Conservation (phyloP, 2,888 invertebrate species). For the Eledone cirrhosa region DNA sequence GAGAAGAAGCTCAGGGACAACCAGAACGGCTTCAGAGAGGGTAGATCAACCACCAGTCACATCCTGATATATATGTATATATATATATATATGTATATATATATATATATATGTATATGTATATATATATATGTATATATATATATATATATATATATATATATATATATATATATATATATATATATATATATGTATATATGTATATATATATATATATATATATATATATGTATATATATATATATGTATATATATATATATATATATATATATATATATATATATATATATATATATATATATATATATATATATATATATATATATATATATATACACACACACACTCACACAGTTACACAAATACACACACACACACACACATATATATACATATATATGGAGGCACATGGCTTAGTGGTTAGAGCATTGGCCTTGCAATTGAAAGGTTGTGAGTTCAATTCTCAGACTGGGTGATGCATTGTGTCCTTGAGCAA, state of each 20-base stretch:
- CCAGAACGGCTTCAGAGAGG: no score
- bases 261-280: neutral
- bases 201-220: neutral
- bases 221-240: neutral
- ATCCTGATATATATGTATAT: neutral
- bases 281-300: slow-evolving; percentile 3
- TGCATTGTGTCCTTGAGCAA: no score
- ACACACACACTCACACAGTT: no score
- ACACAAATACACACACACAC: no score
- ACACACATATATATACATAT: no score
- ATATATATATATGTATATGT: neutral
- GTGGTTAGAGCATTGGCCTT: no score
- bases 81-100: neutral
- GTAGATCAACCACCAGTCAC: no score
- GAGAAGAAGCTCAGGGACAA: no score
- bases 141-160: neutral
- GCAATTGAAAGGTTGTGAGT: no score
- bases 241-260: neutral
- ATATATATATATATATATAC: neutral
- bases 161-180: neutral
- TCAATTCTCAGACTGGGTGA: no score
- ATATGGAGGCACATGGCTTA: no score
- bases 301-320: neutral
- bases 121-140: neutral
- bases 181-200: neutral